Conservation (phyloP, 2,113 vertebrate species). For the Rousettus leschenaultii region DNA sequence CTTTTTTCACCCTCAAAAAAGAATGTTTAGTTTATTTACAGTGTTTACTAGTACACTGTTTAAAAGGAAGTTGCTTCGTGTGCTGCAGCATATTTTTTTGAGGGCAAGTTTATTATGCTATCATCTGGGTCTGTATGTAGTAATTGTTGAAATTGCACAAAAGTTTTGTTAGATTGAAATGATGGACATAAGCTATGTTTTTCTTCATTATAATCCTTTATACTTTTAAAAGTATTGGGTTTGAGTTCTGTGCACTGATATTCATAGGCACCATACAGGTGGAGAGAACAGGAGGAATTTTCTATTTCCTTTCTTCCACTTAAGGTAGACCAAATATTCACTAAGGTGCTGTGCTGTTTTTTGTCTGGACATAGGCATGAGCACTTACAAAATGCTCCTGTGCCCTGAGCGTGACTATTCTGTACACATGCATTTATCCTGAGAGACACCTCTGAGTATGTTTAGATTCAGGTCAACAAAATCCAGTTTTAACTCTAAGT, state of each 20-base stretch:
- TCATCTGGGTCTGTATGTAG: slow-evolving; percentile 42
- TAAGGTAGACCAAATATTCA: not conserved
- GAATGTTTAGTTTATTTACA: slow-evolving; percentile 70
- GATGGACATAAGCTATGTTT: slow-evolving; percentile 53
- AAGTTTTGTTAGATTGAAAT: slow-evolving; percentile 49
- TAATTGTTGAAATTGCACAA: slow-evolving; percentile 48
- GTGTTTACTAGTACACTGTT: slow-evolving; percentile 44
- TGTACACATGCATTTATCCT: not conserved
- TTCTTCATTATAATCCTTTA: slow-evolving; percentile 47
- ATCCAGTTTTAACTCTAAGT: slow-evolving; percentile 8
- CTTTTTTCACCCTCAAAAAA: slow-evolving; percentile 58
- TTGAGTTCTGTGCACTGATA: slow-evolving; percentile 20
- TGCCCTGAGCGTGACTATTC: not conserved
- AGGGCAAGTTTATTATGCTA: slow-evolving; percentile 47
- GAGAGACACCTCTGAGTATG: not conserved
- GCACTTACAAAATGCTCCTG: not conserved
- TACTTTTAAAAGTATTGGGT: not conserved
- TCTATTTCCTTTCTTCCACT: slow-evolving; percentile 23
- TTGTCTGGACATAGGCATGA: not conserved
- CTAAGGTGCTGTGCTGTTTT: not conserved
- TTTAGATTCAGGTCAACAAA: slow-evolving; percentile 14
- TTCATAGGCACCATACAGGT: slow-evolving; percentile 38
- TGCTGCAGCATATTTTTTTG: slow-evolving; percentile 59
- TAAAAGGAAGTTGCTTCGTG: slow-evolving; percentile 53
- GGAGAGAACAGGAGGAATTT: slow-evolving; percentile 57